Base-by-base conservation (phyloP, 2,888 invertebrate species). In the Ptycholaimellus sp. region DNA sequence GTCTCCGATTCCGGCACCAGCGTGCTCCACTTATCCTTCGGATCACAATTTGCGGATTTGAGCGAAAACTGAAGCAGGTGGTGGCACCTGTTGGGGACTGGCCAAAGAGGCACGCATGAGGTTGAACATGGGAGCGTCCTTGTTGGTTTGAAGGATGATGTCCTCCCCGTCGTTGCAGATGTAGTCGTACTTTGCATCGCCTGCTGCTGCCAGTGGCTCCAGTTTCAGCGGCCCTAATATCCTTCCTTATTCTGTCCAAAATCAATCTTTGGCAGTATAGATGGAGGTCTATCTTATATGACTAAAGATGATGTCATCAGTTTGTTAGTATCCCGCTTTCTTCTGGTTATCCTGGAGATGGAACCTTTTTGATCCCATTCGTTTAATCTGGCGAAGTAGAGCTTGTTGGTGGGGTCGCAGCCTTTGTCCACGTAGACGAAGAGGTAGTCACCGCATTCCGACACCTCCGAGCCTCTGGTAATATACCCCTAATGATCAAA, bases 121-220 rank as follows among this genome's bases (percentile, higher is more conserved):
- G 44, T 75, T 72, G 63, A 82, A 85, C 62, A 82, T 82, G 5
- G 85, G 79, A 1, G 93, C 79, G 59, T 80, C 70, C 61, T 79
- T 78, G 62, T 93, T 90, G 18, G 93, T 90, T n/a, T n/a, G n/a
- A 32, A 76, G 73, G 60, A 93, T 78, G 53, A 78, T 71, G 45
- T 76, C 74, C 48, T 74, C 68, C 1, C 73, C 83, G 44, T 75
- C 72, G 60, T 85, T 90, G 19, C 83, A 79, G 16, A 93, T 66
- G 57, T 83, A 90, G 66, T 82, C 77, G 61, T 80, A 90, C 60
- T 85, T 85, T 1, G 83, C 79, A 61, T 85, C 82, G 58, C 85
- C 76, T 59, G 77, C 74, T 52, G 73, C 72, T 37, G 90, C 74
- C 45, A 93, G 70, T 58, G 77, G 74, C 36, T 71, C 74, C 37